Evolutionary conservation across 2,888 invertebrate species (phyloP), one percentile per base, ranked within the genome.

Genomic region (Halictus quadricinctus): DNA sequence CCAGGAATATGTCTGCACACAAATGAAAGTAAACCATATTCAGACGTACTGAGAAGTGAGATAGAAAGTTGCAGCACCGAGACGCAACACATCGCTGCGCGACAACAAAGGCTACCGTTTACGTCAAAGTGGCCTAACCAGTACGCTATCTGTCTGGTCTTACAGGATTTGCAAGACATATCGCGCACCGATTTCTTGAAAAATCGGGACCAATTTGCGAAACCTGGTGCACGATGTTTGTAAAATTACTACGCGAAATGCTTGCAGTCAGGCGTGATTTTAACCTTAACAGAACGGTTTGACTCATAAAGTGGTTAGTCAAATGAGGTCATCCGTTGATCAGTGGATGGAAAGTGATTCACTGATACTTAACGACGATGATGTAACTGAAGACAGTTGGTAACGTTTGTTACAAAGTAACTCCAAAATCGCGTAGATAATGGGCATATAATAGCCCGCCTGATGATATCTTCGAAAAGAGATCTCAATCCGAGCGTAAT

Each of bases 281-380:
- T 25, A 25, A 60, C 12, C 70, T 70, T 25, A 73, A 87, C 72
- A 70, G 75, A 79, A 80, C 79, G 78, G 81, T 87, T 90, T 86
- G 87, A 88, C 90, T 89, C 87, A 85, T 88, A 88, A 90, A 89
- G 88, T 89, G 83, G 85, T 90, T 89, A 89, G 90, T 76, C 84
- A 86, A 89, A 89, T 86, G 90, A 89, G 89, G 90, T 85, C 90
- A 87, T 87, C 82, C 90, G 88, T 85, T 84, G 88, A 90, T 89
- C 88, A 82, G 83, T 80, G 83, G 87, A 82, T 87, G 90, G 83
- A 89, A 88, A 90, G 89, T 89, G 88, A 89, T 89, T 90, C 89
- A 90, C 84, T 87, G 88, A 89, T 83, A 89, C 83, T 89, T 87
- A 88, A 88, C 83, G 82, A 79, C 75, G 66, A 77, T 89, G 87